phyloP scores from a whole-genome alignment of 2,888 invertebrate species.

The Elgonia sp. region DNA sequence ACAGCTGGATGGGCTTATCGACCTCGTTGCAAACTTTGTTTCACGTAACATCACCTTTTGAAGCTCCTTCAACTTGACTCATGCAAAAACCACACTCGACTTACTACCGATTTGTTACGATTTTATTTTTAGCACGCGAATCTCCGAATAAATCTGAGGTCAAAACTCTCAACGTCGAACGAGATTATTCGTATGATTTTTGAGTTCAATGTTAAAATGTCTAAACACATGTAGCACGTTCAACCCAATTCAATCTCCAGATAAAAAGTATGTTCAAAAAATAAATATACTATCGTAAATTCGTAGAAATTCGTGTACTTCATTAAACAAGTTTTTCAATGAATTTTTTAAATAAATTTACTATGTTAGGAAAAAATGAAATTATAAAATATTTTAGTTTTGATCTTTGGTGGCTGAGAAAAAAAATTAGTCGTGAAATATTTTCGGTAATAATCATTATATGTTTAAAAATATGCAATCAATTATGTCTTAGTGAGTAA shows the following conservation, averaged over 20 bases:
- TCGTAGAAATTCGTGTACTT: too few species aligned
- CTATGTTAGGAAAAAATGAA: too few species aligned
- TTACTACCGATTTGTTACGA: conserved; percentile 48
- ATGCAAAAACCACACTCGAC: conserved; percentile 11
- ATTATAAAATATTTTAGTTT: too few species aligned
- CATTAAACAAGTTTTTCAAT: too few species aligned
- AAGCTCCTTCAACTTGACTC: conserved; percentile 26
- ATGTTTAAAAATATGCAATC: too few species aligned
- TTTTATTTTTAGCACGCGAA: conserved; percentile 49
- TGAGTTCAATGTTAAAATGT: conserved; percentile 47
- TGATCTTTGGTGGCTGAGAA: too few species aligned
- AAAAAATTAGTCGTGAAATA: too few species aligned
- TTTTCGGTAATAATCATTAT: too few species aligned
- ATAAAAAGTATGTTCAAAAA: neutral
- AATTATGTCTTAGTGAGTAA: too few species aligned
- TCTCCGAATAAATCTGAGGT: conserved; percentile 47
- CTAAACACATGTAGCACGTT: conserved; percentile 42
- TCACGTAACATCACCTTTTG: conserved; percentile 47
- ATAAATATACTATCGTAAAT: too few species aligned
- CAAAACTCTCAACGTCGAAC: conserved; percentile 41
- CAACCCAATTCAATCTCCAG: conserved; percentile 28
- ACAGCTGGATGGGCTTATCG: conserved; percentile 74
- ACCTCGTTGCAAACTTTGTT: conserved; percentile 63
- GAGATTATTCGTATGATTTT: conserved; percentile 31
- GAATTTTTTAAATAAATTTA: too few species aligned